A percentile compares a stretch with the other conserved stretches of the same genome.
These are phyloP conservation scores for Dasyornis broadbenti DNA, from an alignment of 2,113 vertebrate genomes.

Conservation along the genomic window DNA sequence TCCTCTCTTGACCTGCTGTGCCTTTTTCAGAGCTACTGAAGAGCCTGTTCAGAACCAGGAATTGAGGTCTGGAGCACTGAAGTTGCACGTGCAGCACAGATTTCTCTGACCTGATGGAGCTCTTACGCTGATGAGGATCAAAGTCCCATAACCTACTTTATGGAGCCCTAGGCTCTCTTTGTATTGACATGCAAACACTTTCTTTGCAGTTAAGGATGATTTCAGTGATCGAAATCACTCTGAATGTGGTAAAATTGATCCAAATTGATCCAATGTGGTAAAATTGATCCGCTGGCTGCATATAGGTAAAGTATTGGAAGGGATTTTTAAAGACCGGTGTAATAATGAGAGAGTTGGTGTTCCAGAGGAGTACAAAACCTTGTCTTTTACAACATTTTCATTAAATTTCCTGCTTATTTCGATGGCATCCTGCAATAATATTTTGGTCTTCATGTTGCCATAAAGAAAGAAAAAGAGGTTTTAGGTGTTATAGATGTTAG, in stretches of 20 bases:
- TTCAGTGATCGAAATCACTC: background rate
- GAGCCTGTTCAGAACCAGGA: background rate
- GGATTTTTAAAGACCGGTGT: background rate
- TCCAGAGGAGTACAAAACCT: background rate
- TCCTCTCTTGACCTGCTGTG: background rate
- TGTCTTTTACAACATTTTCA: background rate
- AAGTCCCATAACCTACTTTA: background rate
- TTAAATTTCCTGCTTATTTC: background rate
- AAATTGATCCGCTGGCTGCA: background rate
- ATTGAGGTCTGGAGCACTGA: background rate
- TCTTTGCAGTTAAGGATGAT: background rate
- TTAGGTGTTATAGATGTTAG: background rate
- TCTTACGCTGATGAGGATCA: background rate
- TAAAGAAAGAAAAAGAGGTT: background rate
- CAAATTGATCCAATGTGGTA: background rate
- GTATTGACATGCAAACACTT: background rate
- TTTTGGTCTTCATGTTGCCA: background rate
- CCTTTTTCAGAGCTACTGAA: background rate
- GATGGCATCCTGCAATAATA: background rate
- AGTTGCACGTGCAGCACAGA: background rate
- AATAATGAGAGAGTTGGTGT: background rate
- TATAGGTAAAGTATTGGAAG: background rate
- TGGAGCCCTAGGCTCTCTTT: background rate
- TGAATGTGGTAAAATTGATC: background rate
- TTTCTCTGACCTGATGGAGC: background rate